Conservation (phyloP, 1,140 invertebrate species). For the Apis florea region DNA sequence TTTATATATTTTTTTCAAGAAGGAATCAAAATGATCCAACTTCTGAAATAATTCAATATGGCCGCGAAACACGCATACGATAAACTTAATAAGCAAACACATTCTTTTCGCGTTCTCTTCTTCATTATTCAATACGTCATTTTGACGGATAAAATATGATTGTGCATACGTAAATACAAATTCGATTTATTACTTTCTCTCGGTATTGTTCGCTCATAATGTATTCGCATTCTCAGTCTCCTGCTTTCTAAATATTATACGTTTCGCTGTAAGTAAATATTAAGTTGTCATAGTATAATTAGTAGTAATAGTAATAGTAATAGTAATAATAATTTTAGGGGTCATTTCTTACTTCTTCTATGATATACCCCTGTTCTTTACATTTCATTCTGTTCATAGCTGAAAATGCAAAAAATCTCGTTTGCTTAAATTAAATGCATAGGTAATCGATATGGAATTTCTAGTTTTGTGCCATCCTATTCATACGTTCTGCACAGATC, state of each 20-base stretch:
- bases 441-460: conserved; percentile 8
- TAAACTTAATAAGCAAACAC: conserved; percentile 1
- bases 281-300: conserved; percentile 21
- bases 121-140: neutral
- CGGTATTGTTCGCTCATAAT: conserved; percentile 25
- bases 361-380: neutral
- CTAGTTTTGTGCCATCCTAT: conserved; percentile 22
- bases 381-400: conserved; percentile 2
- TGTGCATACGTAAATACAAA: conserved; percentile 60
- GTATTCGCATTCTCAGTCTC: conserved; percentile 43
- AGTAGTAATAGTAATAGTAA: conserved; percentile 26
- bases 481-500: neutral
- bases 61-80: neutral
- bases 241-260: conserved; percentile 42
- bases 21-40: neutral
- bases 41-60: neutral
- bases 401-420: neutral
- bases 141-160: conserved; percentile 56
- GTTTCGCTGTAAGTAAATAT: conserved; percentile 37
- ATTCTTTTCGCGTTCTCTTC: neutral
- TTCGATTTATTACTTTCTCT: conserved; percentile 40
- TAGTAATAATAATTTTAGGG: conserved; percentile 13
- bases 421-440: conserved; percentile 29
- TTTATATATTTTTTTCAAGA: neutral
- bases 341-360: neutral